These are phyloP conservation scores for Liopterus haemorrhoidalis DNA, from an alignment of 2,888 invertebrate species.

Conservation along the genomic window DNA sequence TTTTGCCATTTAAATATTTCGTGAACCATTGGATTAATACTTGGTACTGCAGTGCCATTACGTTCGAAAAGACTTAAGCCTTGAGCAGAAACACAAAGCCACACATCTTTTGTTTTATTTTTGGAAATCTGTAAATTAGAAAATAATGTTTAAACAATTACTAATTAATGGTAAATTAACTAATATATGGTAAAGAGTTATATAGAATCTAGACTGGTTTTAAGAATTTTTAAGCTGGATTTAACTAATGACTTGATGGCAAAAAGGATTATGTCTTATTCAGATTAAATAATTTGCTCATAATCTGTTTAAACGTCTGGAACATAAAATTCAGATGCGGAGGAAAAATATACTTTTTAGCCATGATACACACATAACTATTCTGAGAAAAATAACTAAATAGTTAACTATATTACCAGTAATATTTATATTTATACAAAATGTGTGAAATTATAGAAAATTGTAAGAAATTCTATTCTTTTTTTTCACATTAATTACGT, in stretches of 20 bases:
- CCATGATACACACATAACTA: too few species aligned
- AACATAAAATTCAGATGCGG: too few species aligned
- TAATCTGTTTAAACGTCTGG: too few species aligned
- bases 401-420: too few species aligned
- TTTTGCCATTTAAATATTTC: slow-evolving; percentile 61
- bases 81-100: slow-evolving; percentile 59
- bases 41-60: slow-evolving; percentile 40
- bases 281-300: too few species aligned
- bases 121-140: slow-evolving; percentile 18
- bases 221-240: background rate
- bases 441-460: too few species aligned
- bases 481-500: too few species aligned
- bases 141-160: background rate
- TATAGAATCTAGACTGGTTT: background rate
- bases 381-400: too few species aligned
- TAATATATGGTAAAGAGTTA: slow-evolving; percentile 9
- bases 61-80: slow-evolving; percentile 59
- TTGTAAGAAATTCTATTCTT: too few species aligned
- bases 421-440: too few species aligned
- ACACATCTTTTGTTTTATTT: slow-evolving; percentile 52
- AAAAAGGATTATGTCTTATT: too few species aligned
- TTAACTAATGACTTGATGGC: background rate
- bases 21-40: slow-evolving; percentile 43
- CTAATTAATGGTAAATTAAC: background rate
- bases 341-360: too few species aligned